Conservation (phyloP, 1,140 invertebrate species). For the Portunus trituberculatus region DNA sequence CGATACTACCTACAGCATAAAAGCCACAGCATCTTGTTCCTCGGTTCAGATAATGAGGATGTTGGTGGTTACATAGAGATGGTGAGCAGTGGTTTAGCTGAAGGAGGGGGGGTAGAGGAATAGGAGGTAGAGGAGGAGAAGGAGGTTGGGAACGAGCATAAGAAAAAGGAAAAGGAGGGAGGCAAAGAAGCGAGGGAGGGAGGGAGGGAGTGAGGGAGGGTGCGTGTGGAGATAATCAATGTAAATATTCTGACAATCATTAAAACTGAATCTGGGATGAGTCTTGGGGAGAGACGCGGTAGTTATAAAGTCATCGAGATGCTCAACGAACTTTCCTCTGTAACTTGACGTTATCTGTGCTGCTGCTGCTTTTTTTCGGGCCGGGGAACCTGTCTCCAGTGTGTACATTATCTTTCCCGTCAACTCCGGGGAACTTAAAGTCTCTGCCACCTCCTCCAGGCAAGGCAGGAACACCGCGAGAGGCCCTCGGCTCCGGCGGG, state of each 20-base stretch:
- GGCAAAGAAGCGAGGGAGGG: neutral
- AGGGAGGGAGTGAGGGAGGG: neutral
- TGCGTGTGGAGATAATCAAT: neutral
- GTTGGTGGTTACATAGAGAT: neutral
- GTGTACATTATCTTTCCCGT: constrained; percentile 1
- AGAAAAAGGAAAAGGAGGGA: neutral
- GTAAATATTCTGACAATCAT: constrained; percentile 22
- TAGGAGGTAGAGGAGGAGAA: neutral
- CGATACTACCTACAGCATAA: neutral
- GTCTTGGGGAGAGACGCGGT: neutral
- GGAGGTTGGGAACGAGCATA: neutral
- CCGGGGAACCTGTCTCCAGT: constrained; percentile 3
- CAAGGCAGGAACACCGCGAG: neutral
- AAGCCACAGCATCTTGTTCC: constrained; percentile 6
- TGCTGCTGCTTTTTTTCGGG: neutral
- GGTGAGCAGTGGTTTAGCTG: neutral
- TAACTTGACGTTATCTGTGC: neutral
- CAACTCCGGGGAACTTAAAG: neutral
- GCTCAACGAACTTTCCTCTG: neutral
- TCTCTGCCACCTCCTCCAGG: neutral
- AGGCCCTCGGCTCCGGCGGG: neutral
- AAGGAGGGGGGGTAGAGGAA: neutral
- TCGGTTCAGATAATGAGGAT: neutral
- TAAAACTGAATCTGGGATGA: neutral
- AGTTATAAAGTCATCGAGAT: neutral